Base-by-base conservation (phyloP, 1,140 invertebrate species). In the Mactra quadrangularis region DNA sequence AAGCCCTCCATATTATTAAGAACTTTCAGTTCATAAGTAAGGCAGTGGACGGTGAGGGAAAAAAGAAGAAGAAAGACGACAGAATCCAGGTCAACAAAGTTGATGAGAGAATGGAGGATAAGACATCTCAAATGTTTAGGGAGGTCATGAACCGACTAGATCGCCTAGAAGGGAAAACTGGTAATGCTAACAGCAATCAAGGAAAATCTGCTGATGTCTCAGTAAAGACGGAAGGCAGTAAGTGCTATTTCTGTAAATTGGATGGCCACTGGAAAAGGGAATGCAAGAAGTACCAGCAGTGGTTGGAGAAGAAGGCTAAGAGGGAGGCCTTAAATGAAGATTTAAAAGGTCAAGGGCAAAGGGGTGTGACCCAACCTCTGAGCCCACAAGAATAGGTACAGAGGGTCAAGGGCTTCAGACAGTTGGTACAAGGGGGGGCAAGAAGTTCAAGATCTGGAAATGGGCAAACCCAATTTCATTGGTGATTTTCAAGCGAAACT, bases 241-340 rank as follows among this genome's bases (percentile, higher is more conserved):
- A 33, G n/a, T 82, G 78, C 41, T 82, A 45, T 41, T 38, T 55
- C 9, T 72, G 78, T 52, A 50, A 60, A 35, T 29, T 53, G 31
- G 27, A 62, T 31, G 78, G 78, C n/a, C 57, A 82, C 38, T 59
- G 53, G n/a, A 57, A n/a, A n/a, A 31, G n/a, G n/a, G n/a, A n/a
- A n/a, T n/a, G n/a, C n/a, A n/a, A n/a, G n/a, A n/a, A n/a, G n/a
- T n/a, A n/a, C n/a, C n/a, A n/a, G n/a, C n/a, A n/a, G n/a, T n/a
- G n/a, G n/a, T n/a, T n/a, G n/a, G n/a, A n/a, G n/a, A 27, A 7
- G 13, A 33, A 45, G n/a, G 35, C 31, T 6, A 6, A 31, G 3
- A 47, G 27, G 4, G 45, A 6, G 1, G 27, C 15, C 19, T n/a
- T 29, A n/a, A n/a, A n/a, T n/a, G n/a, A n/a, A 31, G 68, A 35